Conservation (phyloP, 2,113 vertebrate genomes). For the Callopanchax toddi region DNA sequence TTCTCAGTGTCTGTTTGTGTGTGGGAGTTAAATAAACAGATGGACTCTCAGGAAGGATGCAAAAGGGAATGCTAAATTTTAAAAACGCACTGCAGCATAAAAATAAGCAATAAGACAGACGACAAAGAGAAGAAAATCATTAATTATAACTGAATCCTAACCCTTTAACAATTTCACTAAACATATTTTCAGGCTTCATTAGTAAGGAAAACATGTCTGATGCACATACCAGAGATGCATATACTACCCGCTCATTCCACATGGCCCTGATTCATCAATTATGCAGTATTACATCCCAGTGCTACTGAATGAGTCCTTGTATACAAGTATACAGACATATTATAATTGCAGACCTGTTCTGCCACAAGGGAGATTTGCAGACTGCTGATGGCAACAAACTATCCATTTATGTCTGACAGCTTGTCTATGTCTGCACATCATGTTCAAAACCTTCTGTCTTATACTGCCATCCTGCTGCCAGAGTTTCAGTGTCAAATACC, state of each 20-base stretch:
- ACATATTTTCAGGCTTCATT: conserved; percentile 9
- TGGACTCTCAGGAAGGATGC: conserved; percentile 26
- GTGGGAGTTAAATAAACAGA: conserved; percentile 60
- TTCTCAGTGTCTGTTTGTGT: conserved; percentile 31
- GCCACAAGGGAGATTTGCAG: conserved; percentile 3
- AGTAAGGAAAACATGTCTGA: conserved; percentile 9
- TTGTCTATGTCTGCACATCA: conserved; percentile 16
- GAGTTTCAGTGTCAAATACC: conserved; percentile 30
- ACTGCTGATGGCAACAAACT: conserved; percentile 13
- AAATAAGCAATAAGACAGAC: neutral
- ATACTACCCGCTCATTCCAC: neutral
- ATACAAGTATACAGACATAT: conserved; percentile 27
- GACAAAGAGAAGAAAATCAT: conserved; percentile 6
- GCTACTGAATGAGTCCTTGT: conserved; percentile 15
- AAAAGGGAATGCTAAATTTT: conserved; percentile 1
- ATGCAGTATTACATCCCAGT: conserved; percentile 12
- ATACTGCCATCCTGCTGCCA: neutral
- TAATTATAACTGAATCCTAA: neutral
- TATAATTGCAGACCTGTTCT: conserved; percentile 23
- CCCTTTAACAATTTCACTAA: conserved; percentile 13
- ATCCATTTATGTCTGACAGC: conserved; percentile 25
- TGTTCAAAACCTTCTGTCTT: conserved; percentile 10
- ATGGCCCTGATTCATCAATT: conserved; percentile 39
- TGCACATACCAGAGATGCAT: neutral
- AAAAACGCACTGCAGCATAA: conserved; percentile 19